Conservation (phyloP, 2,797 vertebrate species). For the Choloepus didactylus region DNA sequence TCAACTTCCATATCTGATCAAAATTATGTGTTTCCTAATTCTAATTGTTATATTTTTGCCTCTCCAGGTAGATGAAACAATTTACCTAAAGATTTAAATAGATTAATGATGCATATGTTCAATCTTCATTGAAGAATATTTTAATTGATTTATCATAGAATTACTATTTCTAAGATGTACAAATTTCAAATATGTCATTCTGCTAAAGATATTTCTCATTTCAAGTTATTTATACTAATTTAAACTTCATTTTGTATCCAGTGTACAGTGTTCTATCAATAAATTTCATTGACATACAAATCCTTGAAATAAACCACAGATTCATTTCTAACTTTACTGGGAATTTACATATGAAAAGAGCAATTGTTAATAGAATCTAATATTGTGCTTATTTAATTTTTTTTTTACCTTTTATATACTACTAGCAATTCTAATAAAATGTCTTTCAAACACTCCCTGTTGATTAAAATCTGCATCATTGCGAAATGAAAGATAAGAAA, state of each 20-base stretch:
- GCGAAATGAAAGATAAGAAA: not conserved
- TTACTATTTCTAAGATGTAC: slow-evolving; percentile 79
- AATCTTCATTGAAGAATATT: slow-evolving; percentile 79
- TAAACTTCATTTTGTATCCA: slow-evolving; percentile 57
- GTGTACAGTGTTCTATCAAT: slow-evolving; percentile 54
- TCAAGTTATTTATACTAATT: slow-evolving; percentile 68
- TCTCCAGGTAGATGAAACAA: slow-evolving; percentile 80
- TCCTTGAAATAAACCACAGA: slow-evolving; percentile 66
- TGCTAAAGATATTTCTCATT: slow-evolving; percentile 58
- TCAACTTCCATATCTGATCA: slow-evolving; percentile 74
- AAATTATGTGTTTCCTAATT: slow-evolving; percentile 62
- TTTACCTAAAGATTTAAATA: slow-evolving; percentile 86
- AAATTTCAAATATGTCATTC: slow-evolving; percentile 78
- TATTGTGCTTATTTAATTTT: slow-evolving; percentile 72
- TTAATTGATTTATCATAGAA: slow-evolving; percentile 88
- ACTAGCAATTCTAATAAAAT: slow-evolving; percentile 30
- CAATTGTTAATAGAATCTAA: slow-evolving; percentile 46
- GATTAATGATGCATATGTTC: slow-evolving; percentile 83
- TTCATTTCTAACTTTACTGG: slow-evolving; percentile 72
- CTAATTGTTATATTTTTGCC: not conserved
- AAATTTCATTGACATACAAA: slow-evolving; percentile 74
- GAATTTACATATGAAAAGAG: slow-evolving; percentile 75
- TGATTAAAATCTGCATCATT: slow-evolving; percentile 38
- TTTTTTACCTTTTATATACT: not conserved
- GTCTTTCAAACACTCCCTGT: slow-evolving; percentile 9